Evolutionary conservation across 2,797 vertebrate genomes (phyloP), one percentile per base, ranked within the genome.

Genomic region (Mus minutoides): DNA sequence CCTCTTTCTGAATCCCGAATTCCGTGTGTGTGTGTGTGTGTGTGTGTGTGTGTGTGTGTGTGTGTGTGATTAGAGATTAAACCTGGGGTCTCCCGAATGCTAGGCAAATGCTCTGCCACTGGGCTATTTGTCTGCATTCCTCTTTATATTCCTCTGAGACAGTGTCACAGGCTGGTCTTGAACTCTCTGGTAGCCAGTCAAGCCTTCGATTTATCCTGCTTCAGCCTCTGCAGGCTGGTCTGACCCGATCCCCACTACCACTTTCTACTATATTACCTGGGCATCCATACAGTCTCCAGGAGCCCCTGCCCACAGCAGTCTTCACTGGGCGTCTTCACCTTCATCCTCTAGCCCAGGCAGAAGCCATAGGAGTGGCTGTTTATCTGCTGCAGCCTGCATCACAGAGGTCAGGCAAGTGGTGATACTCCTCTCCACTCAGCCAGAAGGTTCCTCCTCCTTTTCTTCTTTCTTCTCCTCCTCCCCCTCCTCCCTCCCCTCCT

Each of bases 331-430:
- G 3, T 19, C 37, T 34, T 83, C 54, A 19, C 56, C 3, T 13
- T 24, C 29, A 34, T 40, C 77, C 37, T 76, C 37, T 21, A 6
- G 11, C 46, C 73, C 43, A 49, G 19, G 40, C 14, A 21, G 88
- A 43, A 13, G 10, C 52, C 0, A 0, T 17, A 11, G 19, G 14
- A 24, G 43, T 10, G 24, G 46, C 22, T 12, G 1, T 3, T 71
- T 24, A 10, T 22, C 24, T 78, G 54, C 13, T 14, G 6, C 0
- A 7, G 29, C 10, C 58, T 75, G 80, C 5, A 1, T 67, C 78
- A 37, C 46, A 1, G 24, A 77, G 75, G 58, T 40, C 79, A 75
- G 2, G 4, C 34, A 75, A 22, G 22, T 37, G 64, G 34, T 46
- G 2, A 24, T 10, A 10, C 7, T 12, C 40, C 54, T 76, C n/a